Evolutionary conservation across 37 sponge, comb jelly and placozoan genomes (phyloP).

Genomic region (Cliona cf. orientalis): DNA sequence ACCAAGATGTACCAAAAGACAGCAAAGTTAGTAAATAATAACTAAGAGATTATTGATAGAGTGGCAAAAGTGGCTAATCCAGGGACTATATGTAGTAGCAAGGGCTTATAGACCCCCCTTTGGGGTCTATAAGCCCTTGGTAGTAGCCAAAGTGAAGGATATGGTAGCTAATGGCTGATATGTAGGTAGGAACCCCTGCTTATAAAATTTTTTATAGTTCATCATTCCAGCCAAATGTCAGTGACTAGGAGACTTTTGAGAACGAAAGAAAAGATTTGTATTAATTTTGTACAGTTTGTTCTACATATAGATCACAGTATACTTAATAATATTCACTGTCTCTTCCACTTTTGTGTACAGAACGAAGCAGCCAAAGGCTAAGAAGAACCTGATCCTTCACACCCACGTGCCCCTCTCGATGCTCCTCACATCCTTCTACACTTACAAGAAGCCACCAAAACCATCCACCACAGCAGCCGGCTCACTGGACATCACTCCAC

Average conservation of each 20-base stretch:
- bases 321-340: too few species aligned
- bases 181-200: too few species aligned
- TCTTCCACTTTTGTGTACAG: background rate
- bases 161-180: background rate
- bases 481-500: background rate
- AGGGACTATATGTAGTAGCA: too few species aligned
- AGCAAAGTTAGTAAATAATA: constrained; percentile 32
- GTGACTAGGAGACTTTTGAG: too few species aligned
- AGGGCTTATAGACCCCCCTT: background rate
- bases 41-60: too few species aligned
- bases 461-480: background rate
- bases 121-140: background rate
- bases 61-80: too few species aligned
- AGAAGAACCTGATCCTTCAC: background rate
- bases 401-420: background rate
- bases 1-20: constrained; percentile 63
- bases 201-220: too few species aligned
- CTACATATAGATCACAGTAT: too few species aligned
- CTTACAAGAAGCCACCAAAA: background rate
- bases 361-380: background rate
- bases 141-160: background rate
- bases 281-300: too few species aligned
- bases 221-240: too few species aligned
- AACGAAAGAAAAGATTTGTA: too few species aligned
- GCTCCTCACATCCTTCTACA: background rate